A percentile compares a stretch with the other conserved stretches of the same genome.
phyloP scores from a whole-genome alignment of 2,113 vertebrate species.

The Myxocyprinus asiaticus region DNA sequence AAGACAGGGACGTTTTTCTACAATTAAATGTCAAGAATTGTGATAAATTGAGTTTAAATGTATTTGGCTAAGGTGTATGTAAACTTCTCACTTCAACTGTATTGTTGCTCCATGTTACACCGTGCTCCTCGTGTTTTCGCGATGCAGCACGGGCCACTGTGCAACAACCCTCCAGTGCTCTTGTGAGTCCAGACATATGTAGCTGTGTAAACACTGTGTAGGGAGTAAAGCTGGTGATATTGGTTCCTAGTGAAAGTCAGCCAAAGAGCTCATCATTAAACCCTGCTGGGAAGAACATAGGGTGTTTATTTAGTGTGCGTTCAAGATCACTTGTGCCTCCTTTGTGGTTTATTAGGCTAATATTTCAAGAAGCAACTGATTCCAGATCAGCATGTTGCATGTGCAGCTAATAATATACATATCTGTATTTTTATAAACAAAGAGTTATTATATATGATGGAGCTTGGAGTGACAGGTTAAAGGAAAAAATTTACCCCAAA shows the following conservation, averaged over 20 bases:
- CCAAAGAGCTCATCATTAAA: slow-evolving; percentile 49
- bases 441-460: not conserved
- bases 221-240: slow-evolving; percentile 31
- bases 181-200: slow-evolving; percentile 58
- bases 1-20: no score
- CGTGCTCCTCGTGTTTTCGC: slow-evolving; percentile 74
- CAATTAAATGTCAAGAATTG: no score
- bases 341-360: slow-evolving; percentile 33
- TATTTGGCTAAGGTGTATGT: no score
- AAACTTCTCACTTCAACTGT: no score
- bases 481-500: no score
- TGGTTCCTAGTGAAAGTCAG: slow-evolving; percentile 41
- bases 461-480: no score
- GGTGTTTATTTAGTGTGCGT: slow-evolving; percentile 54
- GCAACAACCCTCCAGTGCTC: slow-evolving; percentile 77
- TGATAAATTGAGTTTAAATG: no score
- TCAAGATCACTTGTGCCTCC: slow-evolving; percentile 42
- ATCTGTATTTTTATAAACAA: not conserved
- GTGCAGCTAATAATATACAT: not conserved
- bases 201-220: slow-evolving; percentile 49
- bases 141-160: slow-evolving; percentile 62
- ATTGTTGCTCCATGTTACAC: slow-evolving; percentile 71
- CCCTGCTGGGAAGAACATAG: slow-evolving; percentile 54
- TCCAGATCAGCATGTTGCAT: not conserved
- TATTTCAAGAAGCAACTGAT: slow-evolving; percentile 21